Conservation (phyloP, 2,797 vertebrate genomes). For the Mallotus villosus region DNA sequence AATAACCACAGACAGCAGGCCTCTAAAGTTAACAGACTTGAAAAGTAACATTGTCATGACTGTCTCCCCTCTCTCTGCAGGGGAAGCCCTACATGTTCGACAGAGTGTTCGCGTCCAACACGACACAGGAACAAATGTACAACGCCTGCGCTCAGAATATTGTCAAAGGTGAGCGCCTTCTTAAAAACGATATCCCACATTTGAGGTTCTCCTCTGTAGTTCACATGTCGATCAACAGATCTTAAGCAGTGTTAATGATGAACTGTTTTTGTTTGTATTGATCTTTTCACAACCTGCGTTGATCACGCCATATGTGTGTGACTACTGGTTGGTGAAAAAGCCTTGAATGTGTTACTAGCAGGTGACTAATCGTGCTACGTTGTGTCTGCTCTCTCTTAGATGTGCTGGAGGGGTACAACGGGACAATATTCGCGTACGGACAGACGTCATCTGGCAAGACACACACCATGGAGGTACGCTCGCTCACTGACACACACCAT, state of each 20-base stretch:
- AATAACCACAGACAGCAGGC: too few relatives aligned
- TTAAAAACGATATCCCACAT: too few relatives aligned
- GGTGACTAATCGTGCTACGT: background rate
- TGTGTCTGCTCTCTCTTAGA: constrained; percentile 68
- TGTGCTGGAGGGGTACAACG: constrained; percentile 97
- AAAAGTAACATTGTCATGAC: too few relatives aligned
- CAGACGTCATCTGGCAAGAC: constrained; percentile 98
- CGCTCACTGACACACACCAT: too few relatives aligned
- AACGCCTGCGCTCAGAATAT: constrained; percentile 95
- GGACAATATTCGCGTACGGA: constrained; percentile 98
- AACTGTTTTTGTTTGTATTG: too few relatives aligned
- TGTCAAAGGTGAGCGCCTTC: constrained; percentile 84
- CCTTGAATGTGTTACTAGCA: too few relatives aligned
- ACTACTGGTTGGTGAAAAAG: too few relatives aligned
- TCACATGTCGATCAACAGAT: background rate
- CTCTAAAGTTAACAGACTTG: too few relatives aligned
- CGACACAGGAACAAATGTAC: constrained; percentile 93
- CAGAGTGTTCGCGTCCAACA: constrained; percentile 89
- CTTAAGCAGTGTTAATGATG: background rate
- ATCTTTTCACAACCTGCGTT: too few relatives aligned
- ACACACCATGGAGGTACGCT: constrained; percentile 95
- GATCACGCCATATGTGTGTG: too few relatives aligned
- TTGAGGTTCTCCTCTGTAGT: background rate
- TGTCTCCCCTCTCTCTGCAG: constrained; percentile 57
- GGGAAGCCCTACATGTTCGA: constrained; percentile 94